Percentiles rank a stretch among this genome's conserved stretches.
Evolutionary conservation across 2,888 invertebrate species (phyloP).

Genomic region (Oligia strigilis): DNA sequence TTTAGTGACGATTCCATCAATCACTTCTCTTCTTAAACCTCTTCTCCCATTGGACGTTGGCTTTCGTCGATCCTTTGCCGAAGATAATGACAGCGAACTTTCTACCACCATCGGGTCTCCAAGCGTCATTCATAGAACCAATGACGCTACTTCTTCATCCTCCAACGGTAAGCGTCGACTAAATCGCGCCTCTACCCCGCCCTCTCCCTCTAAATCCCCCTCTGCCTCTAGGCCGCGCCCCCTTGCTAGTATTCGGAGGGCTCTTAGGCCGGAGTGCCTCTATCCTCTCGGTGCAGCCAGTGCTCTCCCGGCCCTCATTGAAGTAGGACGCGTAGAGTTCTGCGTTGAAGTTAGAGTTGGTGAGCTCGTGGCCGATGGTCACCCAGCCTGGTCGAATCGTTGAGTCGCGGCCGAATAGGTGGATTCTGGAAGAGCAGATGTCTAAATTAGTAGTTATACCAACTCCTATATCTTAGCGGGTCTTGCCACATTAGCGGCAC

Average conservation of each 20-base stretch:
- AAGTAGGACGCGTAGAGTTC: slow-evolving; percentile 97
- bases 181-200: slow-evolving; percentile 76
- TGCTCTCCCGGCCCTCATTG: slow-evolving; percentile 93
- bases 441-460: background rate
- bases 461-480: background rate
- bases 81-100: background rate
- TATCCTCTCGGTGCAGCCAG: slow-evolving; percentile 98
- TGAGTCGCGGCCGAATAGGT: slow-evolving; percentile 98
- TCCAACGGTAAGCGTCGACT: slow-evolving; percentile 24
- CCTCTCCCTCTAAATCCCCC: slow-evolving; percentile 89
- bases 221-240: slow-evolving; percentile 91
- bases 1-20: background rate
- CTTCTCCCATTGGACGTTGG: background rate
- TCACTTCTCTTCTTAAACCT: background rate
- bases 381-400: slow-evolving; percentile 99
- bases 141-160: slow-evolving; percentile 20
- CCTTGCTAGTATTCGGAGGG: slow-evolving; percentile 97
- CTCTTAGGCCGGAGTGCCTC: slow-evolving; percentile 98
- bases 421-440: slow-evolving; percentile 91
- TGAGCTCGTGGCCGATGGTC: slow-evolving; percentile 97
- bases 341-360: slow-evolving; percentile 98
- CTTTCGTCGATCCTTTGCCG: background rate
- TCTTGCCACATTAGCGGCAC: background rate
- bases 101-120: background rate
- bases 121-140: slow-evolving; percentile 8